Percentiles rank a stretch among this genome's conserved stretches.
Conservation (phyloP, 2,797 vertebrate species). For the Triplophysa yarkandensis region DNA sequence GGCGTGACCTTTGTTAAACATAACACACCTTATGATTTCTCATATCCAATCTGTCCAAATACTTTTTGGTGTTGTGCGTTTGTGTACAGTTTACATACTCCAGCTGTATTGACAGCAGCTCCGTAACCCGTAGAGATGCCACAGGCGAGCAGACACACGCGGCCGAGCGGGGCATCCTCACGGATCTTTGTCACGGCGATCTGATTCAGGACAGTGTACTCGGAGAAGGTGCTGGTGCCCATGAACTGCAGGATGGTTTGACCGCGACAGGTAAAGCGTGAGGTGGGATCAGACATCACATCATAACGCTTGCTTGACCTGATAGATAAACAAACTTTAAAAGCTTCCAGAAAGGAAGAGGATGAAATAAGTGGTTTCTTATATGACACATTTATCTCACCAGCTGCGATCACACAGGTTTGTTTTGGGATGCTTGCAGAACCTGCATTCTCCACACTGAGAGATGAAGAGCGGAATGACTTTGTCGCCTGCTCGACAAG, state of each 20-base stretch:
- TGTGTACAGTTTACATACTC: constrained; percentile 70
- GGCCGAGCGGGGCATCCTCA: constrained; percentile 86
- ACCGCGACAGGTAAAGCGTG: constrained; percentile 88
- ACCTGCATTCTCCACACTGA: constrained; percentile 89
- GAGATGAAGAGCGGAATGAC: constrained; percentile 88
- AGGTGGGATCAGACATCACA: constrained; percentile 79
- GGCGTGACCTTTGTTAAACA: constrained; percentile 80
- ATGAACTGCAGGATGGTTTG: constrained; percentile 87
- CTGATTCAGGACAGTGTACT: constrained; percentile 91
- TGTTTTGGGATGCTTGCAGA: constrained; percentile 89
- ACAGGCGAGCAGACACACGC: constrained; percentile 93
- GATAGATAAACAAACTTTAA: neutral
- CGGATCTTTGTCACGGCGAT: constrained; percentile 87
- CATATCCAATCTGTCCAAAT: too few species aligned
- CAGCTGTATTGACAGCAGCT: constrained; percentile 89
- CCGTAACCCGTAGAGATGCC: constrained; percentile 91
- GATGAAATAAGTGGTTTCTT: neutral
- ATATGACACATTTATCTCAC: constrained; percentile 66
- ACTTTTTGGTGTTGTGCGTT: too few species aligned
- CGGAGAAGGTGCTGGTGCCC: constrained; percentile 93
- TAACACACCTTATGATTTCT: neutral
- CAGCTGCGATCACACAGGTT: constrained; percentile 89
- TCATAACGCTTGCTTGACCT: constrained; percentile 61
- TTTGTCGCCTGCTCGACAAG: constrained; percentile 77
- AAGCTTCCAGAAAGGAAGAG: neutral